phyloP scores from a whole-genome alignment of 2,113 vertebrate genomes.

The Sterrhoptilus dennistouni region DNA sequence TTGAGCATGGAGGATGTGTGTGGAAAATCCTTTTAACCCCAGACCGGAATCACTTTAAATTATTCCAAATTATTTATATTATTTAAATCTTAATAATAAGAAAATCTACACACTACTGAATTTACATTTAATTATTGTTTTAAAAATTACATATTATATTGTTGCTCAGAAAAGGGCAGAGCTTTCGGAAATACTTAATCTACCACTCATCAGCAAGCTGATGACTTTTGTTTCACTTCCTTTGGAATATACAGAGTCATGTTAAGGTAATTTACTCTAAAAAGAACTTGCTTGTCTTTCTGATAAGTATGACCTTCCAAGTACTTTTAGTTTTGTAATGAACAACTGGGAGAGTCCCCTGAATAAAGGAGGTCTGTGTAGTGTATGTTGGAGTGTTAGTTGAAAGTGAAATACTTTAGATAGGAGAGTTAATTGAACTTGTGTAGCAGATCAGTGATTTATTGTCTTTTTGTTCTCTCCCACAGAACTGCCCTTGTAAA shows the following conservation, averaged over 20 bases:
- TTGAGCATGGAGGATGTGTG: not conserved
- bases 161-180: not conserved
- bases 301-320: not conserved
- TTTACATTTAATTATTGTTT: not conserved
- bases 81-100: not conserved
- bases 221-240: conserved; percentile 68
- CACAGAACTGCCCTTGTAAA: not conserved
- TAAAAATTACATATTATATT: not conserved
- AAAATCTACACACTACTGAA: not conserved
- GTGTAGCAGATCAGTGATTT: not conserved
- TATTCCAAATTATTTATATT: too few relatives aligned
- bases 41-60: not conserved
- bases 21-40: not conserved
- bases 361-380: not conserved
- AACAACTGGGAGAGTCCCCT: not conserved
- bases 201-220: not conserved
- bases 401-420: not conserved
- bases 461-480: not conserved
- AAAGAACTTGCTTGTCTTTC: not conserved
- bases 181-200: not conserved
- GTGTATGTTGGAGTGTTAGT: not conserved
- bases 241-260: conserved; percentile 13
- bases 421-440: not conserved
- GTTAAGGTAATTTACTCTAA: not conserved
- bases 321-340: conserved; percentile 8